Percentiles rank a stretch among this genome's conserved stretches.
phyloP scores from a whole-genome alignment of 2,113 vertebrate genomes.

The Barbus barbus region DNA sequence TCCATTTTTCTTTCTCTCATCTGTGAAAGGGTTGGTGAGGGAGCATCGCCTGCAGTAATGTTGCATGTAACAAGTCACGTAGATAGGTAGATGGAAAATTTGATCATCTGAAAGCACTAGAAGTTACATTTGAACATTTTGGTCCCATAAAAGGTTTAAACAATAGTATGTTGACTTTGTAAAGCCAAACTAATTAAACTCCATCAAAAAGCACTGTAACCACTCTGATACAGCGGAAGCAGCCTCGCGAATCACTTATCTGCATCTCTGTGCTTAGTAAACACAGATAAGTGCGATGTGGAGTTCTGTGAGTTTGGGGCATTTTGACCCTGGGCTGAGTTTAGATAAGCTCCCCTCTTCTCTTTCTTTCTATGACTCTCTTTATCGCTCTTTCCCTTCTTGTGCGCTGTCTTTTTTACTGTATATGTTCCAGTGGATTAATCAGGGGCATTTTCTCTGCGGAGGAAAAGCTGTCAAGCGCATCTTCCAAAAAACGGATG shows the following conservation, averaged over 20 bases:
- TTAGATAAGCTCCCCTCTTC: not conserved
- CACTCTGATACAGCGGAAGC: not conserved
- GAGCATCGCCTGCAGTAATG: not conserved
- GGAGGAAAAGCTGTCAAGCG: not conserved
- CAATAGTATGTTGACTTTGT: not conserved
- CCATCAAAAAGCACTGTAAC: not conserved
- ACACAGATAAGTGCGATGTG: not conserved
- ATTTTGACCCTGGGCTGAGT: not conserved
- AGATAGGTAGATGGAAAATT: not conserved
- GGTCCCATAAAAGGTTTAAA: not conserved
- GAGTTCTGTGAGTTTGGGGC: not conserved
- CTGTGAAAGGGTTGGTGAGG: conserved; percentile 43
- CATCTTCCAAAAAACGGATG: not conserved
- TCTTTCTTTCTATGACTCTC: not conserved
- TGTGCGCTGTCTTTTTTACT: not conserved
- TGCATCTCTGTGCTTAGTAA: not conserved
- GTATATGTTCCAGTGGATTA: not conserved
- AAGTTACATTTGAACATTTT: not conserved
- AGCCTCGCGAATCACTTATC: not conserved
- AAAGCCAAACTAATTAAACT: not conserved
- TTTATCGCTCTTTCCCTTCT: not conserved
- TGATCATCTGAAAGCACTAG: not conserved
- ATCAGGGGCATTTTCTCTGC: not conserved
- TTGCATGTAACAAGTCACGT: not conserved
- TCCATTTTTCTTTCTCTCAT: conserved; percentile 37